A percentile compares a stretch with the other conserved stretches of the same genome.
Conservation (phyloP, 2,888 invertebrate species). For the Periphyllus acericola region DNA sequence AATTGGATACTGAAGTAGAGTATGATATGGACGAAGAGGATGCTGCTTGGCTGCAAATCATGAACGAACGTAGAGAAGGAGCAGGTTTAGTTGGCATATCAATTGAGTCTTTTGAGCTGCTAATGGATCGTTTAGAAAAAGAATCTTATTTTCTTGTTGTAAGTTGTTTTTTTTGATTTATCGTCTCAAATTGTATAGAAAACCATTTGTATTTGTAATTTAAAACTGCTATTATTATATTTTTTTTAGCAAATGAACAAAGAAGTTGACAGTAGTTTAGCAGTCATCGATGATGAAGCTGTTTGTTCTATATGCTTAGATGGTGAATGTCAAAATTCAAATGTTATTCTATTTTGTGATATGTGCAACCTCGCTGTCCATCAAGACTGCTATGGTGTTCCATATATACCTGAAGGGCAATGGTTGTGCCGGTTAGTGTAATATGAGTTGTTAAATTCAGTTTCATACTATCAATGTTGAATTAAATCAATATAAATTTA, state of each 20-base stretch:
- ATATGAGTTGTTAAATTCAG: conserved; percentile 4
- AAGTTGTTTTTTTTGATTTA: conserved; percentile 28
- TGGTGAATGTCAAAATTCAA: conserved; percentile 98
- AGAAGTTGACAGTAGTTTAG: conserved; percentile 66
- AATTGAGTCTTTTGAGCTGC: conserved; percentile 89
- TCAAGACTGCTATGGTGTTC: conserved; percentile 98
- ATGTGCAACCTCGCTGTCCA: conserved; percentile 99
- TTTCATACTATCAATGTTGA: background rate
- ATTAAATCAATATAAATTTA: background rate
- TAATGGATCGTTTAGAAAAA: conserved; percentile 98
- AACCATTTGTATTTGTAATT: background rate
- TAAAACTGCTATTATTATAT: background rate
- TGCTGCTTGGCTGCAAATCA: conserved; percentile 89
- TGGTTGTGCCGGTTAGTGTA: conserved; percentile 81
- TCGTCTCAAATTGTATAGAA: background rate
- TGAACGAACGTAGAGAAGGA: conserved; percentile 84
- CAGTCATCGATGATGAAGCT: conserved; percentile 95
- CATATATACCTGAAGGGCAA: conserved; percentile 96
- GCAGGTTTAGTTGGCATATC: conserved; percentile 80
- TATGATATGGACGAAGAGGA: conserved; percentile 99
- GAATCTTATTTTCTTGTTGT: conserved; percentile 91
- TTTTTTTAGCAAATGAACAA: conserved; percentile 63
- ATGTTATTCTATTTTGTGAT: conserved; percentile 98
- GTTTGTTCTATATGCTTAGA: conserved; percentile 99
- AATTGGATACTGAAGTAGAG: conserved; percentile 90